These are phyloP conservation scores for Anolis carolinensis DNA, from an alignment of 2,113 vertebrate genomes.

Conservation along the genomic window DNA sequence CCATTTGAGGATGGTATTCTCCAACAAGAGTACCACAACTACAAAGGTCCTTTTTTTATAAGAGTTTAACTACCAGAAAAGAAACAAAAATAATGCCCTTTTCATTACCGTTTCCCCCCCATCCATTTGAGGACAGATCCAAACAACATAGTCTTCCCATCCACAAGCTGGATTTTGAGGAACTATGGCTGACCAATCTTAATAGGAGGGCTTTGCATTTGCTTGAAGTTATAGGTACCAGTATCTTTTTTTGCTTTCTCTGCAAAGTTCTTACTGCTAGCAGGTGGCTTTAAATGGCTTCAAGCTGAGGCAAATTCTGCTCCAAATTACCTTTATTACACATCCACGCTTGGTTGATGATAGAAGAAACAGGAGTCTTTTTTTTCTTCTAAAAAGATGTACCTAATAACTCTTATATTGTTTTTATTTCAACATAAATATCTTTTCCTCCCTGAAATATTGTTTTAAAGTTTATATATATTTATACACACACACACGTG, in stretches of 20 bases:
- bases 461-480: too few relatives aligned
- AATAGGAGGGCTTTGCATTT: not conserved
- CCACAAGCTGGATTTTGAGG: not conserved
- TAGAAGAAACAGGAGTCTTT: slow-evolving; percentile 54
- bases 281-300: slow-evolving; percentile 12
- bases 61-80: not conserved
- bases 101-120: not conserved
- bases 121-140: not conserved
- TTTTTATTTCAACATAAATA: slow-evolving; percentile 18
- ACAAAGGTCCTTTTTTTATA: too few relatives aligned
- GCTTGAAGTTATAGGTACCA: not conserved
- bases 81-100: not conserved
- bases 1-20: too few relatives aligned
- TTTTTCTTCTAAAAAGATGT: slow-evolving; percentile 42
- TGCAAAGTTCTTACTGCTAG: not conserved
- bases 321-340: slow-evolving; percentile 1
- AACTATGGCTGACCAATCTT: not conserved
- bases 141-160: not conserved
- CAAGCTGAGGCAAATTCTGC: slow-evolving; percentile 63
- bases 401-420: slow-evolving; percentile 34
- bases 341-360: not conserved
- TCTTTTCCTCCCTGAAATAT: not conserved
- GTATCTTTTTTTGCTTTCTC: not conserved
- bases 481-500: too few relatives aligned
- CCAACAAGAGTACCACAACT: too few relatives aligned